Percentiles rank a stretch among this genome's conserved stretches.
Conservation (phyloP, 2,888 invertebrate species). For the Lamellibrachia satsuma region DNA sequence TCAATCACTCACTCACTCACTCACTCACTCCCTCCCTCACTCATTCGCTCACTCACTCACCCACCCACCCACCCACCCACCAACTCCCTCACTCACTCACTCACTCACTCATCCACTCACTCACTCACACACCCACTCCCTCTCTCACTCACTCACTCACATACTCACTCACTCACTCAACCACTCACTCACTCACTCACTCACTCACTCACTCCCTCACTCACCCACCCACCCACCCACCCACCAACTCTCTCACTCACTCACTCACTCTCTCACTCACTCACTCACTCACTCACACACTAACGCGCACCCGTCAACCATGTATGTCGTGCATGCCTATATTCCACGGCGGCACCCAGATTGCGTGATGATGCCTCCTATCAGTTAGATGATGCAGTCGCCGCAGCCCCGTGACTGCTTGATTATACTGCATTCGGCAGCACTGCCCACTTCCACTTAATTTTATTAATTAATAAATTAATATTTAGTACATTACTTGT, state of each 20-base stretch:
- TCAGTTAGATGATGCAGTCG: no score
- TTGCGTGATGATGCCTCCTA: no score
- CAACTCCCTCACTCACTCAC: slow-evolving; percentile 18
- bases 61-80: not conserved
- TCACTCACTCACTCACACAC: no score
- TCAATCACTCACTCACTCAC: slow-evolving; percentile 19
- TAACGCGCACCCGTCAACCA: no score
- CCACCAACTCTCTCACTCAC: slow-evolving; percentile 14
- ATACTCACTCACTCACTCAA: slow-evolving; percentile 19
- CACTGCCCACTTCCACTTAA: no score
- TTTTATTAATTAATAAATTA: no score
- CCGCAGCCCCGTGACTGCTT: no score
- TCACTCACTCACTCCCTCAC: slow-evolving; percentile 21
- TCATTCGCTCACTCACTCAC: not conserved
- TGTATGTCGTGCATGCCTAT: no score
- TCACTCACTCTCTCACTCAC: slow-evolving; percentile 22
- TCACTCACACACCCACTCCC: slow-evolving; percentile 7
- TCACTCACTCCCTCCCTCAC: slow-evolving; percentile 19
- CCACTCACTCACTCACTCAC: slow-evolving; percentile 20
- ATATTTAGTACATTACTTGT: no score
- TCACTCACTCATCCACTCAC: not conserved
- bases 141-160: slow-evolving; percentile 6
- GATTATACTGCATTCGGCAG: no score
- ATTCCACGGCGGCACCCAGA: no score
- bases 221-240: no score